Conservation (phyloP, 2,113 vertebrate genomes). For the Pelobates fuscus region DNA sequence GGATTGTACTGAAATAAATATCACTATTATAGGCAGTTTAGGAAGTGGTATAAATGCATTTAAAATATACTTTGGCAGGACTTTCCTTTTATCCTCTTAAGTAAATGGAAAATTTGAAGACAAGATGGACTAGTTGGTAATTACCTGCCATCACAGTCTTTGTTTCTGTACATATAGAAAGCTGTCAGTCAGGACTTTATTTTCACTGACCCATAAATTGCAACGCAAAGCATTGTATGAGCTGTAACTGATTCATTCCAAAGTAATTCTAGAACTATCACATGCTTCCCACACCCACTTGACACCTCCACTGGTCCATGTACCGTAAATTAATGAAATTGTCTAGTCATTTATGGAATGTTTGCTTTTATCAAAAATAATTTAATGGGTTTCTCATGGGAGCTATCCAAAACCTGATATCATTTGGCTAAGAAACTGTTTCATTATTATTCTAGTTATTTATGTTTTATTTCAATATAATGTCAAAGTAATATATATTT, state of each 20-base stretch:
- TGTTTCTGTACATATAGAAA: not conserved
- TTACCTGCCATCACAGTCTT: not conserved
- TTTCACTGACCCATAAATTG: not conserved
- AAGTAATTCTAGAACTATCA: not conserved
- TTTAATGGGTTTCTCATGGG: not conserved
- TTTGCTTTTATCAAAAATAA: not conserved
- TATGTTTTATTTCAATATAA: too few relatives aligned
- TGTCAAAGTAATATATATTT: too few relatives aligned
- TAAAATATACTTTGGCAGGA: too few relatives aligned
- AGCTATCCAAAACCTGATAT: too few relatives aligned
- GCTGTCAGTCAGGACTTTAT: not conserved
- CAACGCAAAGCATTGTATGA: not conserved
- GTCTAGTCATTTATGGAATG: not conserved
- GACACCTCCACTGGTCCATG: constrained; percentile 1
- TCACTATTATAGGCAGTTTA: too few relatives aligned
- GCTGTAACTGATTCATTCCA: not conserved
- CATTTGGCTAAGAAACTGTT: too few relatives aligned
- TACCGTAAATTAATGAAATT: constrained; percentile 11
- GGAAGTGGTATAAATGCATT: too few relatives aligned
- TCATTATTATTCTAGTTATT: too few relatives aligned
- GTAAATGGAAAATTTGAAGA: not conserved
- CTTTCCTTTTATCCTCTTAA: not conserved
- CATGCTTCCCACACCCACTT: not conserved
- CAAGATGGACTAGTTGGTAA: not conserved
- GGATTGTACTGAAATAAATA: too few relatives aligned